Conservation (phyloP, 1,140 invertebrate species). For the Triops cancriformis region DNA sequence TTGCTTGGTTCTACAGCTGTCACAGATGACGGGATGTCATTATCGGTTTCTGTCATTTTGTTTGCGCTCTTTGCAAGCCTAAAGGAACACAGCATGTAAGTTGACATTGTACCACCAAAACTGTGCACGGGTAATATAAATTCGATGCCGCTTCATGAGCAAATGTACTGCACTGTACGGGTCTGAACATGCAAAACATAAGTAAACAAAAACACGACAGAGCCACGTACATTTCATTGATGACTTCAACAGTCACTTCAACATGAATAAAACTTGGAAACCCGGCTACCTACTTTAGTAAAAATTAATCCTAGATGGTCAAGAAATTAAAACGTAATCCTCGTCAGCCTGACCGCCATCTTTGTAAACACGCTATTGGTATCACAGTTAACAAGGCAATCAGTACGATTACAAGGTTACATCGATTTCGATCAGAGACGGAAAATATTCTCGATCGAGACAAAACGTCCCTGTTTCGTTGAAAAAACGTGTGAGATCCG, state of each 20-base stretch:
- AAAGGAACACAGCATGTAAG: no score
- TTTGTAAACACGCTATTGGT: neutral
- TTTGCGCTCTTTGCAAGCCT: neutral
- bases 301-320: neutral
- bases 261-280: neutral
- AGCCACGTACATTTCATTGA: no score
- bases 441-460: neutral
- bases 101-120: no score
- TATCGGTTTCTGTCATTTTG: neutral
- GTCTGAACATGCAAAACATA: no score
- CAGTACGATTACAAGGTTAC: neutral
- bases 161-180: no score
- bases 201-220: no score
- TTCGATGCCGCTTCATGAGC: no score
- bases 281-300: neutral
- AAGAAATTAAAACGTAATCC: neutral
- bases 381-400: neutral
- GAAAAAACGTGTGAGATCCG: neutral
- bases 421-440: neutral
- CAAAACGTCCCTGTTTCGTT: neutral
- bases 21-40: neutral
- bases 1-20: neutral
- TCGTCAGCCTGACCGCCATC: neutral
- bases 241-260: neutral
- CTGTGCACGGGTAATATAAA: no score